phyloP scores from a whole-genome alignment of 2,888 invertebrate genomes.

The Apamea epomidion region DNA sequence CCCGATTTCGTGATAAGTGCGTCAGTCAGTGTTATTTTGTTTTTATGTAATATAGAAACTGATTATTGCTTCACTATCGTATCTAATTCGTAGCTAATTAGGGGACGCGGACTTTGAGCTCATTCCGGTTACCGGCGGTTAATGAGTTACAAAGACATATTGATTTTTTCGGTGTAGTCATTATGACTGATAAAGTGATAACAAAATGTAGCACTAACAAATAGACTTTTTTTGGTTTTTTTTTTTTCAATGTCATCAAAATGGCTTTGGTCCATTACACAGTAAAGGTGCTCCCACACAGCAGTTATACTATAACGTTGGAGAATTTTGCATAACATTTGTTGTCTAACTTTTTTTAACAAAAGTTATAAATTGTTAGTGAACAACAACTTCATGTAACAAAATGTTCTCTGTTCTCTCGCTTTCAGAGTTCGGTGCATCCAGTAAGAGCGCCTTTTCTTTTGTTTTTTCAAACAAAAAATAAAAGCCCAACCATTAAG shows the following conservation, averaged over 20 bases:
- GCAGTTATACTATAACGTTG: no score
- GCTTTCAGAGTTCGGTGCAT: no score
- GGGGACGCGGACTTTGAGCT: conserved; percentile 35
- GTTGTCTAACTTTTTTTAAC: no score
- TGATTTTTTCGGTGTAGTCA: conserved; percentile 9
- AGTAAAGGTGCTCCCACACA: not conserved
- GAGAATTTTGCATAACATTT: no score
- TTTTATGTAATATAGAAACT: conserved; percentile 1
- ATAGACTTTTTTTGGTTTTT: not conserved
- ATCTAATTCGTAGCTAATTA: conserved; percentile 44
- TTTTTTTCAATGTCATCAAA: not conserved
- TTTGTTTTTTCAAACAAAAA: no score
- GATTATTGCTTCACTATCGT: conserved; percentile 24
- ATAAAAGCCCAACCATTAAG: no score
- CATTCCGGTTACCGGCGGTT: not conserved
- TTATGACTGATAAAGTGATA: conserved; percentile 18
- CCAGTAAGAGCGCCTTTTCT: no score
- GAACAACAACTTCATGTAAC: no score
- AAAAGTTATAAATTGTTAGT: no score
- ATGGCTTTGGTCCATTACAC: not conserved
- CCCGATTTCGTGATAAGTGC: not conserved
- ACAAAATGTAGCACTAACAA: not conserved
- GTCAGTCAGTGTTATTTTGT: not conserved
- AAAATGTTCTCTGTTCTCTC: no score
- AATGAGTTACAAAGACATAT: not conserved